phyloP scores from a whole-genome alignment of 2,888 invertebrate species.

The Phaedon cochleariae region DNA sequence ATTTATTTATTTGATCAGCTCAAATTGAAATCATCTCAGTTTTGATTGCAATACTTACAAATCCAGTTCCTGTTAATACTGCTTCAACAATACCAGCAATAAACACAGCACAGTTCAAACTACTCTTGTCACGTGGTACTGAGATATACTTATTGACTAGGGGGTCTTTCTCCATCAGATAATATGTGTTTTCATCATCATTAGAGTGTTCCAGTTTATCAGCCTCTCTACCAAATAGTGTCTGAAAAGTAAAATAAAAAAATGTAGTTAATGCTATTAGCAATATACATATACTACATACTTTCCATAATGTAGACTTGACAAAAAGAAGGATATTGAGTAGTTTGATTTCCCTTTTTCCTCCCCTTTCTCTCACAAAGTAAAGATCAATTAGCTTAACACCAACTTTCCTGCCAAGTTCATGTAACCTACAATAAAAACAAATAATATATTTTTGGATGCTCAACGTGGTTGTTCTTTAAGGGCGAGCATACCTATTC shows the following conservation, averaged over 20 bases:
- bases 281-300: conserved; percentile 53
- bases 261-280: too few relatives aligned
- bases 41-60: conserved; percentile 78
- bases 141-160: conserved; percentile 96
- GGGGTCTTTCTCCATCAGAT: conserved; percentile 98
- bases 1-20: not conserved
- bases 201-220: conserved; percentile 98
- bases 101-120: conserved; percentile 97
- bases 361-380: conserved; percentile 91
- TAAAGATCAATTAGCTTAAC: conserved; percentile 91
- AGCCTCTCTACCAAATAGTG: conserved; percentile 96
- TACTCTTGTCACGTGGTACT: conserved; percentile 97
- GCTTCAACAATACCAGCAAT: conserved; percentile 98
- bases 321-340: conserved; percentile 94
- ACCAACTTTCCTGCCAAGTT: conserved; percentile 95
- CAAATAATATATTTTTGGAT: not conserved
- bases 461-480: too few relatives aligned
- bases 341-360: conserved; percentile 94
- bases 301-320: conserved; percentile 97
- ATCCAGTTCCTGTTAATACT: conserved; percentile 91
- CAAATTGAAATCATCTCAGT: not conserved
- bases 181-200: conserved; percentile 97
- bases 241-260: conserved; percentile 67
- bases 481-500: conserved; percentile 73
- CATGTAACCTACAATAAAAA: conserved; percentile 76